Evolutionary conservation across 2,797 vertebrate genomes (phyloP), one percentile per base, ranked within the genome.

Genomic region (Smutsia gigantea): DNA sequence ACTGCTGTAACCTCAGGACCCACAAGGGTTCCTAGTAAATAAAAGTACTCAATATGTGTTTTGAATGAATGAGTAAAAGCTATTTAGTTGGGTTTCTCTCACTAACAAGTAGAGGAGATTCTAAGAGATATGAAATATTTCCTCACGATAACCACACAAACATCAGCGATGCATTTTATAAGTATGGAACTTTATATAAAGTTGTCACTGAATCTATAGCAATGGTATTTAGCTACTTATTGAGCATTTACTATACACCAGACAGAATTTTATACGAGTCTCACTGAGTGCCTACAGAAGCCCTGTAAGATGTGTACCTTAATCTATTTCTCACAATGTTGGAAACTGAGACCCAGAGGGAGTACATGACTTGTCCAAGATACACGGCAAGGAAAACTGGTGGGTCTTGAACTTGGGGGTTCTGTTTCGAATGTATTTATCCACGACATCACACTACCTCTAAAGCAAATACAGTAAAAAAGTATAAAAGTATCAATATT

Each of bases 101-200:
- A 51, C 27, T 96, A 96, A 42, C n/a, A 82, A 90, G 61, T 82
- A 91, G 96, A 86, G 14, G 72, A 69, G 49, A 86, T 75, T 51
- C 72, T 21, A 42, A 96, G 51, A 93, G 71, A 71, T 57, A 42
- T 4, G 90, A 88, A 74, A 74, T 63, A 49, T 39, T 88, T 93
- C 29, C 55, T 90, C 18, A 68, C 84, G 84, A 83, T 87, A 79
- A 79, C 27, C 51, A 89, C 17, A 61, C 23, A 87, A 83, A 93
- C 88, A 87, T 93, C 82, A 89, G 81, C 87, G 66, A 72, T 57
- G 78, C 66, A 27, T 91, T 89, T 89, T 31, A 63, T 89, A 92
- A 64, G 69, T 81, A 85, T 42, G n/a, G 49, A 81, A 94, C 91
- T 90, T 87, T 39, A 31, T 74, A 57, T 77, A 96, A 93, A 97